Evolutionary conservation across 2,888 invertebrate species (phyloP).

Genomic region (Tinea semifulvella): DNA sequence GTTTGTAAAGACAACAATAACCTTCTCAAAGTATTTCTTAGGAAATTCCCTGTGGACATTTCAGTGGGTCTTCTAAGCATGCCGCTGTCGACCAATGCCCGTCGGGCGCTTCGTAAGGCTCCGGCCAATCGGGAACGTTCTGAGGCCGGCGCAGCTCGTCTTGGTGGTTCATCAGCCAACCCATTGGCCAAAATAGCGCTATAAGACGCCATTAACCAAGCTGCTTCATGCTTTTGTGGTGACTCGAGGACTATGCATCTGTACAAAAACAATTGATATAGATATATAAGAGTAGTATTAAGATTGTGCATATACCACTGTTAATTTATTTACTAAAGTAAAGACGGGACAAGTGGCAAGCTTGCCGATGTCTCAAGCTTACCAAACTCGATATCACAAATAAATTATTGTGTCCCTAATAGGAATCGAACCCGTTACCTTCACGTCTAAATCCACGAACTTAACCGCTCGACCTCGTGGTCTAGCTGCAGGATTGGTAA

Average conservation of each 20-base stretch:
- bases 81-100: constrained; percentile 85
- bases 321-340: no score
- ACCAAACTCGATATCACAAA: no score
- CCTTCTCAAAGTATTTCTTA: constrained; percentile 87
- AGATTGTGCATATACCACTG: no score
- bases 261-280: no score
- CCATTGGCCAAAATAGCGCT: constrained; percentile 86
- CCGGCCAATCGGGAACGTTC: constrained; percentile 89
- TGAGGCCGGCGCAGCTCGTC: constrained; percentile 79
- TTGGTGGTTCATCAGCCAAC: constrained; percentile 73
- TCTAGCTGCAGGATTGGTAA: no score
- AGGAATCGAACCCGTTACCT: no score
- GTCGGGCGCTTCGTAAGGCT: constrained; percentile 83
- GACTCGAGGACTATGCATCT: constrained; percentile 96
- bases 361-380: no score
- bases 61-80: constrained; percentile 85
- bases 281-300: no score
- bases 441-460: no score
- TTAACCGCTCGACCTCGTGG: no score
- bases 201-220: constrained; percentile 91
- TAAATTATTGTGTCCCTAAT: no score
- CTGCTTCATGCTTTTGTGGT: constrained; percentile 88
- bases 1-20: constrained; percentile 26
- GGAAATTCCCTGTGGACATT: constrained; percentile 79
- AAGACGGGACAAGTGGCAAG: no score